Evolutionary conservation across 2,888 invertebrate species (phyloP), one percentile per base, ranked within the genome.

Genomic region (Aporophyla lueneburgensis): DNA sequence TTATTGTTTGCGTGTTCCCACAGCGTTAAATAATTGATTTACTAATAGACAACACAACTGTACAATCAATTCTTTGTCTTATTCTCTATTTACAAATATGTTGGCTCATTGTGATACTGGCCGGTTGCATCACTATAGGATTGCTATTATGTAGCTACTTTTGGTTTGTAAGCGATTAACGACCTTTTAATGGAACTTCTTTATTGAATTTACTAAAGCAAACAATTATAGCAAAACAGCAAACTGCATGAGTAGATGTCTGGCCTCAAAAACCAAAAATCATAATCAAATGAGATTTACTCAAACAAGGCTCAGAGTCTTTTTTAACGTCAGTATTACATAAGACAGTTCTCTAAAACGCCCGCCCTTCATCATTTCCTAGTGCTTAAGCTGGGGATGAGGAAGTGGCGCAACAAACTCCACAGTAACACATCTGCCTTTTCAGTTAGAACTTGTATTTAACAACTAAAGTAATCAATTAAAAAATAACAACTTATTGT

Each of bases 1-100:
- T 80, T 78, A 86, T 86, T 87, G 79, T 78, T 80, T 43, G 71
- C 73, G 61, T 83, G 76, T 85, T 85, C 78, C 74, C 84, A 87
- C 71, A 73, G 59, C 74, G 76, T 77, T 75, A 77, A 68, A 54
- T 76, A 80, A 82, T 66, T 80, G 70, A 79, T 82, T 80, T 81
- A 73, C 63, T 78, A 82, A 86, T 73, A 82, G 66, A 84, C 83
- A 74, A 70, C 67, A 76, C 76, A 79, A 71, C 65, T 76, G 49
- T 63, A 79, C 74, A 74, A 84, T 83, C 70, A 72, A 71, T 76
- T 78, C 74, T 81, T 83, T 85, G 77, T 85, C 67, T 71, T 74
- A 87, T 76, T 74, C 58, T 68, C 54, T 66, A 78, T 73, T 72
- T 71, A 76, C 19, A 40, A 68, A 74, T 54, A 80, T 75, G 59